Evolutionary conservation across 2,113 vertebrate species (phyloP).

Genomic region (Plestiodon gilberti): DNA sequence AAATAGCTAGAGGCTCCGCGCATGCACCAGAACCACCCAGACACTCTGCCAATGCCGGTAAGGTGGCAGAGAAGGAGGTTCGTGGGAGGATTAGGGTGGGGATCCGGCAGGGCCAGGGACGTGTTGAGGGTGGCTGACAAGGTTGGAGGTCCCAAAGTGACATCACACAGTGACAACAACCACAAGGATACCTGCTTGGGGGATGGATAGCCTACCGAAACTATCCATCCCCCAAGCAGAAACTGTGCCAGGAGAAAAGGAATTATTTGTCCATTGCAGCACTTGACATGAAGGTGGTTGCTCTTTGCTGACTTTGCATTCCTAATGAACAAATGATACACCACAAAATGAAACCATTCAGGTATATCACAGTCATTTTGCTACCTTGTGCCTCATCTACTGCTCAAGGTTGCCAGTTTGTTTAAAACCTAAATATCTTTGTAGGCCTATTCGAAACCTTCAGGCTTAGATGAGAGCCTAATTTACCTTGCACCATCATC

Average conservation of each 20-base stretch:
- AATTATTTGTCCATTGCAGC: not conserved
- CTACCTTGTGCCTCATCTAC: constrained; percentile 49
- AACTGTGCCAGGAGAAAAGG: not conserved
- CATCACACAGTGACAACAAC: too few relatives aligned
- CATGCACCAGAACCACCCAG: too few relatives aligned
- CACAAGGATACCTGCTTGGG: too few relatives aligned
- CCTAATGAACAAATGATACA: not conserved
- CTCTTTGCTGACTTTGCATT: constrained; percentile 32
- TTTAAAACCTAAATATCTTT: constrained; percentile 40
- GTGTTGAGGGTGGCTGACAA: too few relatives aligned
- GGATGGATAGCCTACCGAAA: too few relatives aligned
- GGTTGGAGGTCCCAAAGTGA: too few relatives aligned
- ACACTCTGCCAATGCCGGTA: too few relatives aligned
- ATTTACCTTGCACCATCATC: constrained; percentile 39
- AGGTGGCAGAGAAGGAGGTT: too few relatives aligned
- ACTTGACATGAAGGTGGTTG: constrained; percentile 35
- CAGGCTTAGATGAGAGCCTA: constrained; percentile 43
- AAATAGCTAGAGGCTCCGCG: too few relatives aligned
- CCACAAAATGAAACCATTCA: constrained; percentile 41
- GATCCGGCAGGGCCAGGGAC: too few relatives aligned
- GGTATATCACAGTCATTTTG: constrained; percentile 33
- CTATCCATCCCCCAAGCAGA: too few relatives aligned
- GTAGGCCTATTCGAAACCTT: constrained; percentile 39
- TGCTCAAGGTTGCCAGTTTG: constrained; percentile 55
- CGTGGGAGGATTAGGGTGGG: too few relatives aligned